Base-by-base conservation (phyloP, 2,113 vertebrate species). In the Crocuta crocuta region DNA sequence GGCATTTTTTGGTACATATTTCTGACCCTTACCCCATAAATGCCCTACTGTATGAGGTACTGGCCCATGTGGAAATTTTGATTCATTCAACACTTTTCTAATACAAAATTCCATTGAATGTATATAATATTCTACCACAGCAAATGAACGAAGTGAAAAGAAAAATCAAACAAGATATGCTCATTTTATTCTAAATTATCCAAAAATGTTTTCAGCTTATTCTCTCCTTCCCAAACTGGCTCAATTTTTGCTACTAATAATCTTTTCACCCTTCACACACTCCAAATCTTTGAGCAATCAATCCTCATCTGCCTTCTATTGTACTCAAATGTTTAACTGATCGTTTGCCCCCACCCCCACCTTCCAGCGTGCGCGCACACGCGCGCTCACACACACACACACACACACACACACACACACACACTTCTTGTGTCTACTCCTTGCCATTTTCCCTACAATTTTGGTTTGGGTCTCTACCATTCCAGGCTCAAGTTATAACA, bases 81-180 rank as follows among this genome's bases (percentile, higher is more conserved):
- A 97, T 96, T 96, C 45, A 98, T 93, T 98, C 97, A 98, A 98
- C 98, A 98, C 97, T 98, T 97, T 97, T 48, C 94, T 98, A 98
- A 98, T 97, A 96, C 93, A 98, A 98, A 98, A 98, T 98, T 98
- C 98, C 98, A 98, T 89, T 97, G 97, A 98, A 98, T 98, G 76
- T 86, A 94, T 95, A 96, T 94, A 92, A 96, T 98, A 98, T 89
- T 98, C 96, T 97, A 95, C 95, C 98, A 95, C 61, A 94, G n/a
- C 95, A 98, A 98, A 98, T 98, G 97, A 97, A 96, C 94, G 19
- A 97, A 89, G 21, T 58, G 66, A 83, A 91, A 96, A 81, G 66
- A 94, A 97, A 95, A 95, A 89, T 63, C 92, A 97, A 97, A 95
- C 85, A 97, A 93, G 94, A 89, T 88, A 92, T 33, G 85, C 74